phyloP scores from a whole-genome alignment of 2,797 vertebrate species.

The Ctenopoma kingsleyae region DNA sequence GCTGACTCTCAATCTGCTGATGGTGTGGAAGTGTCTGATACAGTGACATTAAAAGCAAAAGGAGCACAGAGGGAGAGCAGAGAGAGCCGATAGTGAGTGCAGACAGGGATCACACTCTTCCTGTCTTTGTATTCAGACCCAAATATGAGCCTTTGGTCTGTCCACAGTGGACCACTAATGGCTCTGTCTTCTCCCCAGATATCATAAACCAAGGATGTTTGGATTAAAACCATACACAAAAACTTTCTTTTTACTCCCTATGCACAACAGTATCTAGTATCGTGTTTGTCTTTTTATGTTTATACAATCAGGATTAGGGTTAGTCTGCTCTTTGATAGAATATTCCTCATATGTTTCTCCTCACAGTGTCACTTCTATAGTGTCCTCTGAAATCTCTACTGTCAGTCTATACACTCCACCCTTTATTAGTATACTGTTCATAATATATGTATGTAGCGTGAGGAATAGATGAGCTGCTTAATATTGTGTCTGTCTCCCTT shows the following conservation, averaged over 20 bases:
- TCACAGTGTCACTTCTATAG: no score
- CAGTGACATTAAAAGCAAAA: conserved; percentile 39
- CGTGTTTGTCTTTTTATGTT: no score
- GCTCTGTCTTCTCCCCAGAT: conserved; percentile 22
- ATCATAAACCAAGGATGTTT: conserved; percentile 15
- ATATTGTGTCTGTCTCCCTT: no score
- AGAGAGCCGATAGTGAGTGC: conserved; percentile 36
- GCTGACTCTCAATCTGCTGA: conserved; percentile 77
- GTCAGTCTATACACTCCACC: no score
- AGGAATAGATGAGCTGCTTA: no score
- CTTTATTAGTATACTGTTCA: no score
- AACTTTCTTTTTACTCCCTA: not conserved
- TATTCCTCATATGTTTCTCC: not conserved
- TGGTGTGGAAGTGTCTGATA: conserved; percentile 59
- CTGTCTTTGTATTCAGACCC: conserved; percentile 16
- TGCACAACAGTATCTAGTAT: not conserved
- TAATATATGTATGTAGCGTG: no score
- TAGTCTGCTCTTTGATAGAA: no score
- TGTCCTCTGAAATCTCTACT: no score
- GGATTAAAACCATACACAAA: conserved; percentile 12
- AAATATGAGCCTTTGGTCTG: conserved; percentile 11
- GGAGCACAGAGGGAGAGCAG: conserved; percentile 5
- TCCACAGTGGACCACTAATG: conserved; percentile 37
- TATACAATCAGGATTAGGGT: no score
- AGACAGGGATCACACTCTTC: conserved; percentile 50